A percentile compares a stretch with the other conserved stretches of the same genome.
Conservation (phyloP, 2,888 invertebrate species). For the Pseudococcus longispinus region DNA sequence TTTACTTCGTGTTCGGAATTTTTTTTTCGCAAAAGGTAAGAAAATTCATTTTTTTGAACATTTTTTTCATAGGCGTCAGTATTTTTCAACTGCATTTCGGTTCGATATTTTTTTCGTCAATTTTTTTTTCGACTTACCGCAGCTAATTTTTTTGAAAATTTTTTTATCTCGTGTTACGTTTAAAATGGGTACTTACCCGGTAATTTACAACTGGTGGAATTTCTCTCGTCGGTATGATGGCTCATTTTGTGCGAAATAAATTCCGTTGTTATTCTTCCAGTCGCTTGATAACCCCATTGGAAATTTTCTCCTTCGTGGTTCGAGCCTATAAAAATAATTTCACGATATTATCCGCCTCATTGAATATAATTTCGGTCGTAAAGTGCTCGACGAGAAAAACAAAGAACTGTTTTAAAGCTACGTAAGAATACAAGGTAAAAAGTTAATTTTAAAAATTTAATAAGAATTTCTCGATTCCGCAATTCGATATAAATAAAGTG, state of each 20-base stretch:
- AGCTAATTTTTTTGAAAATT: background rate
- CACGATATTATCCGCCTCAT: slow-evolving; percentile 6
- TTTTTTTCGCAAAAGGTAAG: slow-evolving; percentile 44
- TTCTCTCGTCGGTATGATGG: background rate
- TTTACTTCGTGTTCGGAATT: background rate
- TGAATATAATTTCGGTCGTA: background rate
- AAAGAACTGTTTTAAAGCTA: background rate
- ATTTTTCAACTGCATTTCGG: background rate
- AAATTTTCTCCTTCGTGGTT: background rate
- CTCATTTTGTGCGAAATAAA: background rate
- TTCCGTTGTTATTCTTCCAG: background rate
- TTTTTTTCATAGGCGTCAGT: background rate
- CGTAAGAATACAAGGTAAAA: background rate
- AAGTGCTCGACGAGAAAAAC: background rate
- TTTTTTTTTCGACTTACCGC: background rate
- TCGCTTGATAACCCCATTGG: background rate
- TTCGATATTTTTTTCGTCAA: background rate
- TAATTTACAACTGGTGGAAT: background rate
- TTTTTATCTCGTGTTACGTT: background rate
- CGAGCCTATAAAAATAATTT: slow-evolving; percentile 4
- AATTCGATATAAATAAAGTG: background rate
- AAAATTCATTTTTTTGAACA: background rate
- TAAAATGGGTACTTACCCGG: background rate
- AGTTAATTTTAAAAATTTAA: slow-evolving; percentile 7
- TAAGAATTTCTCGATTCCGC: background rate